phyloP scores from a whole-genome alignment of 2,113 vertebrate species.

The Tupaia tana region DNA sequence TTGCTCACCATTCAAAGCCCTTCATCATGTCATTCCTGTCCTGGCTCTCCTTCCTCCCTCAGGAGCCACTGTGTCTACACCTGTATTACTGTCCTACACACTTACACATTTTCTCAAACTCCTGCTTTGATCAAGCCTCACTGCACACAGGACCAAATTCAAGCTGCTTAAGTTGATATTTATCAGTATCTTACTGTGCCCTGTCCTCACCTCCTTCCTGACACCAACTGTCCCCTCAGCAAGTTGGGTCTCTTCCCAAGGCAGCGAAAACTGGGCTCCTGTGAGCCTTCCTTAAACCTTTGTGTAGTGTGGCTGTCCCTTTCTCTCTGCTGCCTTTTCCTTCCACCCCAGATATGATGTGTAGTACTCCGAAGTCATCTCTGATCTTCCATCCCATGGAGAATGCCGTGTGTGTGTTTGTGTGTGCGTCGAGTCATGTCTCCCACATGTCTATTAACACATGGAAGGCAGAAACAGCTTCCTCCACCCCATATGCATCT shows the following conservation, averaged over 20 bases:
- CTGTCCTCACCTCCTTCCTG: background rate
- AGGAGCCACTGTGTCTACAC: background rate
- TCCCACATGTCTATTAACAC: background rate
- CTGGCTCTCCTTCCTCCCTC: background rate
- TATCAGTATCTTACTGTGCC: background rate
- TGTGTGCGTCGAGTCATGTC: background rate
- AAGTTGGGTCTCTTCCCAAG: background rate
- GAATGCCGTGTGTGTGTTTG: background rate
- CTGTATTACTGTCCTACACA: background rate
- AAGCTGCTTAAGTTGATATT: background rate
- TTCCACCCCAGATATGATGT: no score
- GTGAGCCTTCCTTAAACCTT: background rate
- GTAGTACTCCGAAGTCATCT: background rate
- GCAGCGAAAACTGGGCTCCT: background rate
- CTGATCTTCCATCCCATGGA: background rate
- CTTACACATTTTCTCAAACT: background rate
- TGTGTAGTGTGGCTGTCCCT: background rate
- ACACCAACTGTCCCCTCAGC: background rate
- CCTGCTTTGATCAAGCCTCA: slow-evolving; percentile 19
- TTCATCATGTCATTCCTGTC: background rate
- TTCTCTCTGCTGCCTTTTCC: background rate
- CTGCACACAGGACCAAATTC: background rate
- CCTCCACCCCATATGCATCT: background rate
- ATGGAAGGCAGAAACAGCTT: background rate
- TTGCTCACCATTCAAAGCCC: background rate